phyloP scores from a whole-genome alignment of 2,888 invertebrate species.

The Erynnis tages region DNA sequence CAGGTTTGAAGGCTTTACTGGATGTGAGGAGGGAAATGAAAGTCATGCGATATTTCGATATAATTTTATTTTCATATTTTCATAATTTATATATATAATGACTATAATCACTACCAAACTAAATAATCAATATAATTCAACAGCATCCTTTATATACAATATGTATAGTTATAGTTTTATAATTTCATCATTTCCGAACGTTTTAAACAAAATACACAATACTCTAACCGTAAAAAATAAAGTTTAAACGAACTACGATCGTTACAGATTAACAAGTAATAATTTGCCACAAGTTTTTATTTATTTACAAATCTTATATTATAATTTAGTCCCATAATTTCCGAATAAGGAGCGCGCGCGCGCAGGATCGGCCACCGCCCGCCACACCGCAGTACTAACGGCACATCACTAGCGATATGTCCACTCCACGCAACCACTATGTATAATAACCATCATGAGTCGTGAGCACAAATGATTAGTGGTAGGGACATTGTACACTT shows the following conservation, averaged over 20 bases:
- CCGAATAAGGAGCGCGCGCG: constrained; percentile 49
- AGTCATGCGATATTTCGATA: constrained; percentile 60
- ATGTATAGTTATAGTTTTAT: constrained; percentile 69
- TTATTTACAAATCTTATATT: constrained; percentile 78
- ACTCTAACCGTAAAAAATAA: constrained; percentile 64
- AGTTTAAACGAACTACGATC: constrained; percentile 62
- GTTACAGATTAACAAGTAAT: constrained; percentile 71
- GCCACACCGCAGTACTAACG: too few species aligned
- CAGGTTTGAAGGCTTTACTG: too few species aligned
- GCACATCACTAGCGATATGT: neutral
- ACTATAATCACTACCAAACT: constrained; percentile 80
- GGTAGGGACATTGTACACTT: too few species aligned
- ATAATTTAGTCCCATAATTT: constrained; percentile 78
- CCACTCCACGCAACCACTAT: neutral
- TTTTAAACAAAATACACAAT: constrained; percentile 55
- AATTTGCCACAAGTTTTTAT: constrained; percentile 79
- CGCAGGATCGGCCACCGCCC: constrained; percentile 14
- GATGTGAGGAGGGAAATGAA: constrained; percentile 24
- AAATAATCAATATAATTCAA: constrained; percentile 78
- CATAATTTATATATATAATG: constrained; percentile 75
- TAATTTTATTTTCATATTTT: constrained; percentile 78
- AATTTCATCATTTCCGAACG: constrained; percentile 53
- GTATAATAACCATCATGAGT: neutral
- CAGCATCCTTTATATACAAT: constrained; percentile 80
- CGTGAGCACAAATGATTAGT: too few species aligned